These are phyloP conservation scores for Oscheius sp. DNA, from an alignment of 2,888 invertebrate species.

Conservation along the genomic window DNA sequence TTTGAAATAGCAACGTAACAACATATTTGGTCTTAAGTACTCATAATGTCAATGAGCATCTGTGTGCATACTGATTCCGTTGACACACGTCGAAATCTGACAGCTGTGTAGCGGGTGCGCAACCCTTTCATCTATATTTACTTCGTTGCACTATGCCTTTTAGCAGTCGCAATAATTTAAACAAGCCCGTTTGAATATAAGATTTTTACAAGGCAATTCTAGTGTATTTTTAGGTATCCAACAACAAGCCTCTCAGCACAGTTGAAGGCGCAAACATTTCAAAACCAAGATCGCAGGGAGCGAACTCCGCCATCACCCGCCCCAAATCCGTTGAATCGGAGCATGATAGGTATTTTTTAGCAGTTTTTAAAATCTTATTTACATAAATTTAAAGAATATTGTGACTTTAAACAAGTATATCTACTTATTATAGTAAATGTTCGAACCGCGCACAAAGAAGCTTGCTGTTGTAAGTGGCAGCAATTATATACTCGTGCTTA, in stretches of 20 bases:
- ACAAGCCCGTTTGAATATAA: too few species aligned
- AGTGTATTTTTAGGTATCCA: conserved; percentile 49
- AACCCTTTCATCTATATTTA: not conserved
- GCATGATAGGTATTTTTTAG: conserved; percentile 56
- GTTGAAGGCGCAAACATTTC: conserved; percentile 49
- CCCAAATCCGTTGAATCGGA: conserved; percentile 44
- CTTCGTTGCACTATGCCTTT: not conserved
- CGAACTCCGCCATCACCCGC: conserved; percentile 53
- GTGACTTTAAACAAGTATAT: too few species aligned
- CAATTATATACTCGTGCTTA: conserved; percentile 6
- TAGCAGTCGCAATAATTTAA: not conserved
- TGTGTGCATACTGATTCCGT: not conserved
- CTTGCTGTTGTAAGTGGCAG: not conserved
- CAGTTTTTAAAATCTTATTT: not conserved
- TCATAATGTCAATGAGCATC: too few species aligned
- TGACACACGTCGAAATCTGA: conserved; percentile 25
- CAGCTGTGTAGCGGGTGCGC: conserved; percentile 1
- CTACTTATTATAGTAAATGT: not conserved
- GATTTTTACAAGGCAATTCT: not conserved
- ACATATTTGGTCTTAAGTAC: too few species aligned
- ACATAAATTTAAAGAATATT: too few species aligned
- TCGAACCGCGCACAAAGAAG: not conserved
- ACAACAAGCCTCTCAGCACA: conserved; percentile 64
- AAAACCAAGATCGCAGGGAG: conserved; percentile 37
- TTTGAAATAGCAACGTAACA: not conserved